Evolutionary conservation across 2,888 invertebrate species (phyloP).

Genomic region (Nomada fucata): DNA sequence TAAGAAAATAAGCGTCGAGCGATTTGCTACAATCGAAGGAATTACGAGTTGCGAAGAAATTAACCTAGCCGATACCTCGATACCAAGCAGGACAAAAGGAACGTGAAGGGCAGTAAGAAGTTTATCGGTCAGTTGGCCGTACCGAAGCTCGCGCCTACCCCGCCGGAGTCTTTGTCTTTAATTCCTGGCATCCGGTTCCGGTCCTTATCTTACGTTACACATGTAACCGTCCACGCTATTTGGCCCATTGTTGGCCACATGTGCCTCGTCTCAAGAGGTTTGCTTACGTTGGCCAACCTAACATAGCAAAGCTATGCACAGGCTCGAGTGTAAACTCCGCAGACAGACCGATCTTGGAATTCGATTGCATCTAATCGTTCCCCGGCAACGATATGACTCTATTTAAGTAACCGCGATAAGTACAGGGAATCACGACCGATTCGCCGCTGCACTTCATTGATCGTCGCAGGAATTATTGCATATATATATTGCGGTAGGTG

Average conservation of each 20-base stretch:
- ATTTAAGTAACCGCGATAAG: conserved; percentile 40
- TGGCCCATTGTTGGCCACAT: conserved; percentile 78
- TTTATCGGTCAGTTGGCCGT: conserved; percentile 62
- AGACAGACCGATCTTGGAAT: conserved; percentile 60
- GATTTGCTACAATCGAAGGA: no score
- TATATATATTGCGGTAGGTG: no score
- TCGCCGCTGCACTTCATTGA: background rate
- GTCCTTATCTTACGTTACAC: conserved; percentile 79
- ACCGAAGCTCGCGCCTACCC: conserved; percentile 18
- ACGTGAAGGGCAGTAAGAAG: conserved; percentile 18
- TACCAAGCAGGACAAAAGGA: background rate
- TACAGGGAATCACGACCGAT: background rate
- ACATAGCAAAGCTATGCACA: conserved; percentile 69
- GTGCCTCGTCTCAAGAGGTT: conserved; percentile 74
- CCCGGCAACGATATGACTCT: conserved; percentile 51
- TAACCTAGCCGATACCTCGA: no score
- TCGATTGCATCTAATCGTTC: conserved; percentile 66
- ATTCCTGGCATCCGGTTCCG: conserved; percentile 79
- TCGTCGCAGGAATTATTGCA: no score
- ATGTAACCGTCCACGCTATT: conserved; percentile 67
- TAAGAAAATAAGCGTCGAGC: no score
- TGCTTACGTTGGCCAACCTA: conserved; percentile 77
- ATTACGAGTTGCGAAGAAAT: no score
- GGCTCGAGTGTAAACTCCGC: conserved; percentile 64
- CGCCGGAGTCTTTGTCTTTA: conserved; percentile 71